A percentile compares a stretch with the other conserved stretches of the same genome.
Conservation (phyloP, 2,113 vertebrate species). For the Otus sunia region DNA sequence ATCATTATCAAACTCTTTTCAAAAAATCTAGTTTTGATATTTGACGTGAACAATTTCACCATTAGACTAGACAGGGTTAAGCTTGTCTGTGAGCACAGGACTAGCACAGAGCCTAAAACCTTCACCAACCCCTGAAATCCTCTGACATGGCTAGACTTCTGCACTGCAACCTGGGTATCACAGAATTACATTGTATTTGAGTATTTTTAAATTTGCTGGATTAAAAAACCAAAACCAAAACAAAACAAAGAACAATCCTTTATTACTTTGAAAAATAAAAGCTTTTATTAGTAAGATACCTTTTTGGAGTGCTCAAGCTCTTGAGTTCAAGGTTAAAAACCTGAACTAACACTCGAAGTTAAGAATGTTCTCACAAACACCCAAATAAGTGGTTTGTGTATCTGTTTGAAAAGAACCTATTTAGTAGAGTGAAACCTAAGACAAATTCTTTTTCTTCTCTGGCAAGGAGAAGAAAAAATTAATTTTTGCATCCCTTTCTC, state of each 20-base stretch:
- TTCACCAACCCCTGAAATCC: not conserved
- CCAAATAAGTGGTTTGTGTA: not conserved
- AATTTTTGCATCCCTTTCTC: not conserved
- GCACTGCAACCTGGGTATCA: not conserved
- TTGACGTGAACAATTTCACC: not conserved
- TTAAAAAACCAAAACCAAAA: not conserved
- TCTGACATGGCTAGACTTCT: not conserved
- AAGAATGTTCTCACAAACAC: not conserved
- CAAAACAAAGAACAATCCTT: not conserved
- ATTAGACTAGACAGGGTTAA: not conserved
- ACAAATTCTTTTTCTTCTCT: not conserved
- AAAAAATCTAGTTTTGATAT: not conserved
- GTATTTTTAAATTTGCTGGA: not conserved
- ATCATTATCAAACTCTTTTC: not conserved
- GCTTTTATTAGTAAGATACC: conserved; percentile 1
- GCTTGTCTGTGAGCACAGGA: not conserved
- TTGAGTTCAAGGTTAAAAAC: conserved; percentile 9
- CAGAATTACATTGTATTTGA: not conserved
- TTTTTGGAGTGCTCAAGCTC: not conserved
- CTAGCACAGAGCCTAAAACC: not conserved
- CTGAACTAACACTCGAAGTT: not conserved
- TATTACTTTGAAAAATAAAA: conserved; percentile 5
- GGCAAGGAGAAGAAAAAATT: not conserved
- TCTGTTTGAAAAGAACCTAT: conserved; percentile 20
- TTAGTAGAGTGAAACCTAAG: conserved; percentile 28